A percentile compares a stretch with the other conserved stretches of the same genome.
These are phyloP conservation scores for Todus mexicanus DNA, from an alignment of 2,797 vertebrate species.

Conservation along the genomic window DNA sequence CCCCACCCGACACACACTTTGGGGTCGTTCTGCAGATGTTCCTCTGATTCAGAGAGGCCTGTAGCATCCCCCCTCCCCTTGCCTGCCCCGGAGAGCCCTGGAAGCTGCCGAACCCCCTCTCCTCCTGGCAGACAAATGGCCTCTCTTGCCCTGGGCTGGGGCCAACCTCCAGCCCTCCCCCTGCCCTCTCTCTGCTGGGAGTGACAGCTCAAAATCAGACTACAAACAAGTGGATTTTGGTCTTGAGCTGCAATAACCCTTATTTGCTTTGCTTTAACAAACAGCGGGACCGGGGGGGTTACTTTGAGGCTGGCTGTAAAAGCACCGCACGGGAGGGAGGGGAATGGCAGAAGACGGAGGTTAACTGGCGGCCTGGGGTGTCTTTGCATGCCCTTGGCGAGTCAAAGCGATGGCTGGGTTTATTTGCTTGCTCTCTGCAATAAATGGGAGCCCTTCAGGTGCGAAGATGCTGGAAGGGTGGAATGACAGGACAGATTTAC, in stretches of 20 bases:
- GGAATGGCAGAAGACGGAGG: slow-evolving; percentile 23
- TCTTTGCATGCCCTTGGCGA: slow-evolving; percentile 42
- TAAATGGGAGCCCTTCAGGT: slow-evolving; percentile 87
- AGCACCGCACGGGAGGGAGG: neutral
- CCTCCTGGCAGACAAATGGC: slow-evolving; percentile 53
- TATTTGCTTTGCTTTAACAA: slow-evolving; percentile 78
- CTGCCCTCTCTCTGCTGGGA: neutral
- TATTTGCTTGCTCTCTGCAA: slow-evolving; percentile 72
- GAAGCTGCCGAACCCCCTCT: slow-evolving; percentile 18
- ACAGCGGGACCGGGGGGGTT: slow-evolving; percentile 48
- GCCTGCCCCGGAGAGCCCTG: neutral
- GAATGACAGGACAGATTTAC: slow-evolving; percentile 91
- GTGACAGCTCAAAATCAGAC: slow-evolving; percentile 43
- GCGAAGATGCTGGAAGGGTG: slow-evolving; percentile 76
- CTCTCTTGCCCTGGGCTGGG: slow-evolving; percentile 40
- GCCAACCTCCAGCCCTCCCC: neutral
- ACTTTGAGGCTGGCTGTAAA: slow-evolving; percentile 63
- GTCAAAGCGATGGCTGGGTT: slow-evolving; percentile 40
- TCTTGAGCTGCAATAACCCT: slow-evolving; percentile 33
- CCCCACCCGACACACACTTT: neutral
- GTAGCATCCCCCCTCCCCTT: neutral
- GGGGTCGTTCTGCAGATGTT: slow-evolving; percentile 37
- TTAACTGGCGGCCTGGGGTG: slow-evolving; percentile 18
- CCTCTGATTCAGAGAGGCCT: neutral
- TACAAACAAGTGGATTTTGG: slow-evolving; percentile 68